These are phyloP conservation scores for Iphiclides podalirius DNA, from an alignment of 2,888 invertebrate genomes.

Conservation along the genomic window DNA sequence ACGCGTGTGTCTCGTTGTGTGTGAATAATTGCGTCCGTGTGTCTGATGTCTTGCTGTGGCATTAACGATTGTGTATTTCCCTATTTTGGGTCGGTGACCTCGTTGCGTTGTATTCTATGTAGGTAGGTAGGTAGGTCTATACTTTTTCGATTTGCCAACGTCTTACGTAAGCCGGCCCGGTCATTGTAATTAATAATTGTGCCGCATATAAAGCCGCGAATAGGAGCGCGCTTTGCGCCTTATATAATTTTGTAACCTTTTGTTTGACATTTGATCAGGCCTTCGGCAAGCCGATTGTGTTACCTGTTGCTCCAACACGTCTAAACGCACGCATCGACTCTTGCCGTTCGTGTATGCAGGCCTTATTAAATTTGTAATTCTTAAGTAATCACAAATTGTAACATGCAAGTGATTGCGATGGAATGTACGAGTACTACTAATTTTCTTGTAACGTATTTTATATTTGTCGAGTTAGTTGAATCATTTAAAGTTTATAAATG, in stretches of 20 bases:
- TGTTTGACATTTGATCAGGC: slow-evolving; percentile 64
- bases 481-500: too few relatives aligned
- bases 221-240: slow-evolving; percentile 40
- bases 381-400: slow-evolving; percentile 16
- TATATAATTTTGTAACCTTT: slow-evolving; percentile 69
- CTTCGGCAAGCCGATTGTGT: slow-evolving; percentile 41
- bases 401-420: slow-evolving; percentile 3
- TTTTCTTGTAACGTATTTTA: neutral
- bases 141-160: slow-evolving; percentile 54
- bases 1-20: slow-evolving; percentile 60
- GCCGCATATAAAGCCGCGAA: slow-evolving; percentile 49
- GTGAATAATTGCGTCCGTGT: slow-evolving; percentile 51
- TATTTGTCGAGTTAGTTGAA: neutral
- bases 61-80: slow-evolving; percentile 38
- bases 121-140: slow-evolving; percentile 53
- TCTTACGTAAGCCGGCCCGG: slow-evolving; percentile 57
- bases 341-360: slow-evolving; percentile 11
- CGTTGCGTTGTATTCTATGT: too few relatives aligned
- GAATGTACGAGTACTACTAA: neutral
- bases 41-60: slow-evolving; percentile 29
- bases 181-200: slow-evolving; percentile 62
- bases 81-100: slow-evolving; percentile 71
- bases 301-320: slow-evolving; percentile 36
- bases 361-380: slow-evolving; percentile 13
- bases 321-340: slow-evolving; percentile 13